Evolutionary conservation across 2,113 vertebrate genomes (phyloP), one percentile per base, ranked within the genome.

Genomic region (Lipophrys pholis): DNA sequence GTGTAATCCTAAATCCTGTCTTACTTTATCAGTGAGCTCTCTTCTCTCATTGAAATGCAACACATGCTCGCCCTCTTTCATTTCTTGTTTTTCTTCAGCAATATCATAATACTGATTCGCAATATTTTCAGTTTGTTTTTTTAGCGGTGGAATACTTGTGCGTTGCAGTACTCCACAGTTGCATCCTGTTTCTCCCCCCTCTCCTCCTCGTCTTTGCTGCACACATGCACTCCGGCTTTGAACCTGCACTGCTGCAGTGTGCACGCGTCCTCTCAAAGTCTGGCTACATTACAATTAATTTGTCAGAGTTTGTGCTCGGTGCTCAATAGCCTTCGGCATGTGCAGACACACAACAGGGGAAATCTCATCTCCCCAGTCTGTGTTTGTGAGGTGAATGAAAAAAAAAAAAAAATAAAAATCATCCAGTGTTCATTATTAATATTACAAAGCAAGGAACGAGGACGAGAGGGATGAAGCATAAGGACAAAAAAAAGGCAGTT

Each of bases 261-360:
- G 55, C 41, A 65, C 15, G 45, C 78, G 62, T 72, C 61, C 43
- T 59, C 55, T 76, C 67, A 67, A 78, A 64, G 21, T 42, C 45
- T 30, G 21, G 57, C 73, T 78, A 68, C 52, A 73, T 90, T 83
- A 81, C 83, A 86, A 90, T 90, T 75, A 82, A 87, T 87, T 86
- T 70, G 80, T 69, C 66, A 55, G 64, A 66, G 69, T 77, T 76
- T 82, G 68, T 46, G 61, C 53, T 86, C 55, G 43, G 11, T 35
- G 41, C 72, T 80, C 59, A 58, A 56, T 81, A 74, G 77, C 86
- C 68, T 61, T 57, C 6, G 75, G 83, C 69, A 15, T 71, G 51
- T 78, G 67, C 80, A 76, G 69, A 78, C 77, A 62, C 78, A 57
- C 77, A 76, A 76, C 69, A 45, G 87, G 83, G 70, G 73, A 80